Evolutionary conservation across 2,888 invertebrate genomes (phyloP).

Genomic region (Cosmia pyralina): DNA sequence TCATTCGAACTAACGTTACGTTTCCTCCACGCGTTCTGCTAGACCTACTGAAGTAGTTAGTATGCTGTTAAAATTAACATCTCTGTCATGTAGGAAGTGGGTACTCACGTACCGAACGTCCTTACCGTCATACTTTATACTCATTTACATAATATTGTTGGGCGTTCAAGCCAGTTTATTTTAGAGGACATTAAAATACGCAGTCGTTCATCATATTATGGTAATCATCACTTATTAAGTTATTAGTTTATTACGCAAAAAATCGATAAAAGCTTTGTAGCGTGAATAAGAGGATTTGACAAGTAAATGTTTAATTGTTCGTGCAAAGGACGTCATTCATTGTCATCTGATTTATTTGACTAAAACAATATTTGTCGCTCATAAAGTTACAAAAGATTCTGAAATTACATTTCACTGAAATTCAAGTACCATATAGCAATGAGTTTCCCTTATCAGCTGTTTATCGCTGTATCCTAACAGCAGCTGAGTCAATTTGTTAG

Average conservation of each 20-base stretch:
- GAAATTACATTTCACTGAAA: neutral
- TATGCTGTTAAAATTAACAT: slow-evolving; percentile 29
- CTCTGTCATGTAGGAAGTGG: slow-evolving; percentile 25
- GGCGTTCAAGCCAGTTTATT: slow-evolving; percentile 24
- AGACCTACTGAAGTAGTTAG: neutral
- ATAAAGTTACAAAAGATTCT: neutral
- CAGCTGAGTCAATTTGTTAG: slow-evolving; percentile 7
- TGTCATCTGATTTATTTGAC: neutral
- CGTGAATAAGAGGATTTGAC: neutral
- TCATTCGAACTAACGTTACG: too few species aligned
- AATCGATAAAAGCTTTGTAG: neutral
- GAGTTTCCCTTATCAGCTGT: slow-evolving; percentile 22
- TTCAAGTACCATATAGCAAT: slow-evolving; percentile 3
- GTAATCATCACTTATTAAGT: slow-evolving; percentile 1
- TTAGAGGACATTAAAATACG: slow-evolving; percentile 20
- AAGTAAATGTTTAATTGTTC: neutral
- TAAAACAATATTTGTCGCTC: neutral
- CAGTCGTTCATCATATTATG: slow-evolving; percentile 16
- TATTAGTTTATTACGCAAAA: neutral
- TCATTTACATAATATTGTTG: slow-evolving; percentile 33
- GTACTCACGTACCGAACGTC: slow-evolving; percentile 13
- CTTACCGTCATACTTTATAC: neutral
- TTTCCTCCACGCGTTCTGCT: too few species aligned
- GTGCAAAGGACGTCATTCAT: neutral
- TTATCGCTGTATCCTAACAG: slow-evolving; percentile 21